phyloP scores from a whole-genome alignment of 2,888 invertebrate genomes.

The Drosophila limbata region DNA sequence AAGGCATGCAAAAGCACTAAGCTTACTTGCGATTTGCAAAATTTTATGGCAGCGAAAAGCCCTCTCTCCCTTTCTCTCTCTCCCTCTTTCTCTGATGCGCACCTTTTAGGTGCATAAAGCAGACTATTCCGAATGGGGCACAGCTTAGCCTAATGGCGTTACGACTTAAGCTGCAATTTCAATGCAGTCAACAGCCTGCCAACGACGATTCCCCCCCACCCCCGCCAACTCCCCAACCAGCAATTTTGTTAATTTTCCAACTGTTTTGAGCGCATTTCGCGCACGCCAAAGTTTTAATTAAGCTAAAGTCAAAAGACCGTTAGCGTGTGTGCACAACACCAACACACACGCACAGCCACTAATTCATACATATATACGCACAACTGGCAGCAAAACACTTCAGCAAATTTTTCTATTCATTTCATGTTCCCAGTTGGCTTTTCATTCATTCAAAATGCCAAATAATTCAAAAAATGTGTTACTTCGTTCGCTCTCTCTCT shows the following conservation, averaged over 20 bases:
- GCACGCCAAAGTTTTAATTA: conserved; percentile 73
- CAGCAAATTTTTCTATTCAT: conserved; percentile 51
- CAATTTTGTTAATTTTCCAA: conserved; percentile 77
- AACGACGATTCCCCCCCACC: not conserved
- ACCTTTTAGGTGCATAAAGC: conserved; percentile 21
- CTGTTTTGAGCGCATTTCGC: conserved; percentile 70
- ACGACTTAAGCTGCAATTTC: conserved; percentile 46
- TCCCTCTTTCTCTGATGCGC: not conserved
- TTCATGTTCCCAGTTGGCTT: conserved; percentile 42
- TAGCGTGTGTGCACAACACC: conserved; percentile 20
- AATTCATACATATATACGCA: conserved; percentile 13
- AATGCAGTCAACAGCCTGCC: conserved; percentile 21
- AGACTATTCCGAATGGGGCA: conserved; percentile 27
- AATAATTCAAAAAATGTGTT: conserved; percentile 74
- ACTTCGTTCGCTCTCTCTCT: conserved; percentile 16
- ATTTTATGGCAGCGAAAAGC: conserved; percentile 27
- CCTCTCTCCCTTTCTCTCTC: not conserved
- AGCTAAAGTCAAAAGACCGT: conserved; percentile 56
- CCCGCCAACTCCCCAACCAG: conserved; percentile 10
- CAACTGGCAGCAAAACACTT: conserved; percentile 20
- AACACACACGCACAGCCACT: conserved; percentile 16
- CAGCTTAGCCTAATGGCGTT: conserved; percentile 44
- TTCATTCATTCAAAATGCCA: conserved; percentile 64
- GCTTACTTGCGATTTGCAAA: conserved; percentile 55
- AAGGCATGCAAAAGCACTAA: conserved; percentile 39